Conservation (phyloP, 2,888 invertebrate species). For the Drosophila mimica region DNA sequence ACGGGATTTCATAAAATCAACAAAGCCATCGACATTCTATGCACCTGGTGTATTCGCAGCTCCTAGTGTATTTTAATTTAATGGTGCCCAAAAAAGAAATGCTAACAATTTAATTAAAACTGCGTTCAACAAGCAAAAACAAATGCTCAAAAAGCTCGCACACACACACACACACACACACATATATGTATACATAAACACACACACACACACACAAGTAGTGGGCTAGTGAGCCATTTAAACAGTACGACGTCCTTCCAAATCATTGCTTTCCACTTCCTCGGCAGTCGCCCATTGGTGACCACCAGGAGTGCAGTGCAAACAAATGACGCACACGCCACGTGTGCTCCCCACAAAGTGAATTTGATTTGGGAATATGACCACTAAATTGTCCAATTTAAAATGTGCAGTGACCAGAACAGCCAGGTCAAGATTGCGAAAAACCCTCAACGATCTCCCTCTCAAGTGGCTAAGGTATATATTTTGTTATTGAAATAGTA, state of each 20-base stretch:
- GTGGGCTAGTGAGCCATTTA: slow-evolving; percentile 31
- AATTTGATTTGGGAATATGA: slow-evolving; percentile 77
- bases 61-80: slow-evolving; percentile 61
- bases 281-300: slow-evolving; percentile 4
- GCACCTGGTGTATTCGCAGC: slow-evolving; percentile 35
- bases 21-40: slow-evolving; percentile 35
- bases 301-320: slow-evolving; percentile 51
- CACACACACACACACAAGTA: neutral
- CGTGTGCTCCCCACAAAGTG: slow-evolving; percentile 44
- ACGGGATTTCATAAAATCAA: slow-evolving; percentile 31
- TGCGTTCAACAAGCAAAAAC: slow-evolving; percentile 31
- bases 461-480: neutral
- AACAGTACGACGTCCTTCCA: slow-evolving; percentile 35
- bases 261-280: slow-evolving; percentile 29
- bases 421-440: slow-evolving; percentile 10
- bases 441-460: neutral
- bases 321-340: slow-evolving; percentile 60
- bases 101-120: slow-evolving; percentile 75
- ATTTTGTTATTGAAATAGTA: neutral
- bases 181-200: neutral
- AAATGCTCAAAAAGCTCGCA: slow-evolving; percentile 26
- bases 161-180: slow-evolving; percentile 1
- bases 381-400: slow-evolving; percentile 54
- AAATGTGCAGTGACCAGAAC: slow-evolving; percentile 3
- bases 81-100: slow-evolving; percentile 47